phyloP scores from a whole-genome alignment of 2,888 invertebrate species.

The Hydrotaea cyrtoneurina region DNA sequence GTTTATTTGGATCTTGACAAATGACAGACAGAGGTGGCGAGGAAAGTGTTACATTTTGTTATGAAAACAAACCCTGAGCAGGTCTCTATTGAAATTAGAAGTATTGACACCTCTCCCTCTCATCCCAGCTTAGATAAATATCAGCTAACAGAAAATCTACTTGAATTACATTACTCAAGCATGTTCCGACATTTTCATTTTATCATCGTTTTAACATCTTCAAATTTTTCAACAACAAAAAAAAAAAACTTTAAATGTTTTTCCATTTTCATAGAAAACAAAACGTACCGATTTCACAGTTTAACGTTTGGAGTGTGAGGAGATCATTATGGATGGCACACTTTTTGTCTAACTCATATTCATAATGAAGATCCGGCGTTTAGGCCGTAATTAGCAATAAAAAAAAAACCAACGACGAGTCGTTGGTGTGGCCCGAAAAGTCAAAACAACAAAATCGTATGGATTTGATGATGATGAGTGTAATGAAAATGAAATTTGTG shows the following conservation, averaged over 20 bases:
- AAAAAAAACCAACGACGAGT: background rate
- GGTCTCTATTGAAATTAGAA: background rate
- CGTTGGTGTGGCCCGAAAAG: conserved; percentile 3
- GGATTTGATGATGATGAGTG: conserved; percentile 26
- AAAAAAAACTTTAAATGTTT: conserved; percentile 1
- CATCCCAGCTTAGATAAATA: background rate
- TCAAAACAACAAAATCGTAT: background rate
- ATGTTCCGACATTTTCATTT: conserved; percentile 6
- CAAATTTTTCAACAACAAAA: background rate
- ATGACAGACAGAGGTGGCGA: background rate
- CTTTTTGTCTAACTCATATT: conserved; percentile 17
- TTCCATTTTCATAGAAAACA: background rate
- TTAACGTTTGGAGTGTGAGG: background rate
- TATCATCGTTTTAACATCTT: background rate
- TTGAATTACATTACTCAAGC: conserved; percentile 34
- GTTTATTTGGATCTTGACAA: background rate
- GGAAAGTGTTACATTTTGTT: background rate
- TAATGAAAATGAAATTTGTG: conserved; percentile 45
- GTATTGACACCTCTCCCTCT: background rate
- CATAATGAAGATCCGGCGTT: conserved; percentile 19
- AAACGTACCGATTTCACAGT: conserved; percentile 22
- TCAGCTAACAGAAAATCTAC: conserved; percentile 31
- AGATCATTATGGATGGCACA: conserved; percentile 16
- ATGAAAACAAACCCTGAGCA: background rate
- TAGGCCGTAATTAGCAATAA: conserved; percentile 30